Percentiles rank a stretch among this genome's conserved stretches.
Conservation (phyloP, 2,113 vertebrate species). For the Eleginops maclovinus region DNA sequence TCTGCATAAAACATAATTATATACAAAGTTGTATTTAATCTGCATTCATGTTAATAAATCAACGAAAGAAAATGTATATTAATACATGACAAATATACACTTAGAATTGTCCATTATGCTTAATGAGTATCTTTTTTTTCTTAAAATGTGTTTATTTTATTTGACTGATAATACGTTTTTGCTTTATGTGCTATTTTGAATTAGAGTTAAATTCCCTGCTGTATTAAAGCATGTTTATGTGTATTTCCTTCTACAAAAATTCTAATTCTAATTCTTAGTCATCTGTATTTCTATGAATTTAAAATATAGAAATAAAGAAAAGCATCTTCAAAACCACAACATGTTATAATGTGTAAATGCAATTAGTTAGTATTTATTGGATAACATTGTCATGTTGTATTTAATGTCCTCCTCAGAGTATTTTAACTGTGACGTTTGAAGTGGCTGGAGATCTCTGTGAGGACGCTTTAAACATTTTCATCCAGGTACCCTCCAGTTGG, state of each 20-base stretch:
- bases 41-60: too few relatives aligned
- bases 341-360: not conserved
- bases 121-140: not conserved
- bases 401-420: constrained; percentile 81
- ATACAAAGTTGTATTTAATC: too few relatives aligned
- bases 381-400: not conserved
- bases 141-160: not conserved
- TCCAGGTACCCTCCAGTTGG: constrained; percentile 87
- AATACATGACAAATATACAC: not conserved
- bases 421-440: constrained; percentile 95
- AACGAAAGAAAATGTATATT: too few relatives aligned
- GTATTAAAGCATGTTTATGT: not conserved
- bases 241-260: not conserved
- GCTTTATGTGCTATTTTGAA: not conserved
- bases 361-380: not conserved
- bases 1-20: not conserved
- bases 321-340: not conserved
- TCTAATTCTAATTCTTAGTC: not conserved
- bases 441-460: constrained; percentile 88
- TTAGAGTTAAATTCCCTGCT: not conserved
- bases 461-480: constrained; percentile 90
- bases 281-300: not conserved
- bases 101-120: not conserved
- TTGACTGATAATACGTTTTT: not conserved
- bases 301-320: too few relatives aligned